Evolutionary conservation across 2,113 vertebrate species (phyloP), one percentile per base, ranked within the genome.

Genomic region (Gnathonemus longibarbis): DNA sequence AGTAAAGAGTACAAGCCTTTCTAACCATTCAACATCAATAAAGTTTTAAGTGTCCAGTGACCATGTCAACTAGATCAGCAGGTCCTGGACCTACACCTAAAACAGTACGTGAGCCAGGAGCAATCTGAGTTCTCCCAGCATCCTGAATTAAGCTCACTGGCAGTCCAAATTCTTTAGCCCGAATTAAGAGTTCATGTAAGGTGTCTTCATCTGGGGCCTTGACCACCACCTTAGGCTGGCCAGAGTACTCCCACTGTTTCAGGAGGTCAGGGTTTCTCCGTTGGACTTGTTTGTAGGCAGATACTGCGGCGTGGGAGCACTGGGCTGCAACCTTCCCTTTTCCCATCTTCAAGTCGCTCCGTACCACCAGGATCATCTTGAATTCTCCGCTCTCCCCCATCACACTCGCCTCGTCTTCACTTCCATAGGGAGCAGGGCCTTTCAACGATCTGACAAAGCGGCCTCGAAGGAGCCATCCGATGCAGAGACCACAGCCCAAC

Each of bases 311-410:
- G 0, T 99, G 98, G 48, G 97, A 96, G 46, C 98, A 99, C 94
- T 99, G 98, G 0, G 98, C 98, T 0, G 98, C 98, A 0, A 97
- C 97, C 92, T 99, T 99, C 0, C 98, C 98, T 91, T 99, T 99
- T 0, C 98, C 98, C 98, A 99, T 99, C 94, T 99, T 99, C 90
- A 99, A 92, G 92, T 99, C 98, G 0, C 94, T 97, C 42, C 98
- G 96, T 85, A 99, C 98, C 0, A 98, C 93, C 53, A 99, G 93
- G 31, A 99, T 95, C 98, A 99, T 96, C 94, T 99, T 99, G 93
- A 97, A 97, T 90, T 99, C 98, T 0, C 98, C 98, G 0, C 95
- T 93, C 74, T 99, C 98, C 7, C 97, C 97, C 96, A 99, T 96
- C 89, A 96, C 13, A n/a, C 92, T 95, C 0, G 94, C 70, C 90